Evolutionary conservation across 2,888 invertebrate species (phyloP).

Genomic region (Schizaphis graminum): DNA sequence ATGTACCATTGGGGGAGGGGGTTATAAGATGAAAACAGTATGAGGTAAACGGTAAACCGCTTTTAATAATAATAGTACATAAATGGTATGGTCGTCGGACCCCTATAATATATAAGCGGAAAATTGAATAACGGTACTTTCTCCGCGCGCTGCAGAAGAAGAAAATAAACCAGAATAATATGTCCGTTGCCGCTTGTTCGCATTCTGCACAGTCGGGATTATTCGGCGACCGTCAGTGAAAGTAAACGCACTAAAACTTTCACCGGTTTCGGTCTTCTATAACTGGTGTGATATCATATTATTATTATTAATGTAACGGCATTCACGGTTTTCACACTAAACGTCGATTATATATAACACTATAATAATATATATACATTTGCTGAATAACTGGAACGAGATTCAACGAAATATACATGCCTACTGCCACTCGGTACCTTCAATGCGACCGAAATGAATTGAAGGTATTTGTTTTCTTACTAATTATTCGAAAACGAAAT

Average conservation of each 20-base stretch:
- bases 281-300: conserved; percentile 44
- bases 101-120: background rate
- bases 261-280: conserved; percentile 28
- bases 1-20: background rate
- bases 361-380: background rate
- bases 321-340: conserved; percentile 27
- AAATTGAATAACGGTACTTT: conserved; percentile 65
- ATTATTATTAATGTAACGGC: conserved; percentile 40
- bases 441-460: background rate
- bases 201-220: conserved; percentile 17
- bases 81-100: background rate
- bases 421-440: background rate
- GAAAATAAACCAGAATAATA: conserved; percentile 58
- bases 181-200: background rate
- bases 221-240: conserved; percentile 42
- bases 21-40: background rate
- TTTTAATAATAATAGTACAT: background rate
- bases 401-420: background rate
- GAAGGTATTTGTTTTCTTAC: background rate
- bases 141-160: conserved; percentile 22
- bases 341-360: background rate
- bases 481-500: conserved; percentile 45
- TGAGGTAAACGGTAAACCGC: conserved; percentile 20
- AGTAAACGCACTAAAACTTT: conserved; percentile 42
- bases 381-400: background rate